Evolutionary conservation across 2,113 vertebrate species (phyloP).

Genomic region (Eupsittula cactorum): DNA sequence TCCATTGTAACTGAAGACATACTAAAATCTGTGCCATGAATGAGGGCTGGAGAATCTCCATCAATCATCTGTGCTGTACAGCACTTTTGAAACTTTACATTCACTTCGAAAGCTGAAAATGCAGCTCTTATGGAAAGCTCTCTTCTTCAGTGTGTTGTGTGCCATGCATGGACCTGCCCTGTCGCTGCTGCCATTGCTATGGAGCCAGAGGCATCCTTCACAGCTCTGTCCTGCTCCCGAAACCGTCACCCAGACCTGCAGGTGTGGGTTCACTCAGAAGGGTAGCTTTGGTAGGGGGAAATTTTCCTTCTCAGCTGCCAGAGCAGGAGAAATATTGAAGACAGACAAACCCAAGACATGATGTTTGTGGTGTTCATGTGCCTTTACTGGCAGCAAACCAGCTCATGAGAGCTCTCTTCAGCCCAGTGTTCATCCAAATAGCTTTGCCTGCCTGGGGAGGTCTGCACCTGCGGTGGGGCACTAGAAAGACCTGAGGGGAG

Average conservation of each 20-base stretch:
- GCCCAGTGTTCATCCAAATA: background rate
- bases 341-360: background rate
- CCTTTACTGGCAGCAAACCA: background rate
- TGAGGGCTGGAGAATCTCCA: background rate
- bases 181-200: fast-evolving
- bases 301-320: background rate
- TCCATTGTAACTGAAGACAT: background rate
- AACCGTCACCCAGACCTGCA: background rate
- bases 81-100: background rate
- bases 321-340: background rate
- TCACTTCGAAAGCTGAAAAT: background rate
- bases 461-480: background rate
- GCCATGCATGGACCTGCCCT: background rate
- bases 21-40: background rate
- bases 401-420: background rate
- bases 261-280: background rate
- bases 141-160: background rate
- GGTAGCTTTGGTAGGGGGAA: background rate
- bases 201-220: background rate
- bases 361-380: background rate
- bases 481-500: background rate
- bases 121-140: background rate
- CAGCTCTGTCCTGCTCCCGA: background rate
- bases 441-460: background rate
- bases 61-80: background rate